These are phyloP conservation scores for Danio choprae DNA, from an alignment of 2,797 vertebrate genomes.

Conservation along the genomic window DNA sequence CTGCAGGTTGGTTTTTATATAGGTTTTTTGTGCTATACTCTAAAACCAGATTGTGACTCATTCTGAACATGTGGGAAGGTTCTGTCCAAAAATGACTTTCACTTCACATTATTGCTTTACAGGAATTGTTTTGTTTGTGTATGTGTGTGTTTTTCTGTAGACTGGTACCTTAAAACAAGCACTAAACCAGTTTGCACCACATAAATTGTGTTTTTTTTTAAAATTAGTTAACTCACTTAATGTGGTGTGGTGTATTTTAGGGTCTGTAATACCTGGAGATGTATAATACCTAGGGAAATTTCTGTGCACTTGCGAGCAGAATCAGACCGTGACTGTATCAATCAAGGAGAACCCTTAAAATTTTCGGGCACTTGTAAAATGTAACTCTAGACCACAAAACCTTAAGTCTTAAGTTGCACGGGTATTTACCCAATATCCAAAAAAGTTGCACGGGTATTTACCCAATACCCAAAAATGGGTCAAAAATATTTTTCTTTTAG, in stretches of 20 bases:
- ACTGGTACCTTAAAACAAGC: neutral
- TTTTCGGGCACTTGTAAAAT: neutral
- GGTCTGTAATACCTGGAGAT: neutral
- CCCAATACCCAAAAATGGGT: neutral
- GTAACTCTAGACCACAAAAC: too few species aligned
- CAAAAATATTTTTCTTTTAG: too few species aligned
- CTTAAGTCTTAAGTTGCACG: too few species aligned
- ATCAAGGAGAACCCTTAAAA: neutral
- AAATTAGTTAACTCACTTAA: neutral
- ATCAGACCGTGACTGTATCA: neutral
- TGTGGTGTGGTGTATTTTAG: neutral
- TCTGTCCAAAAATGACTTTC: neutral
- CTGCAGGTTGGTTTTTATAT: neutral
- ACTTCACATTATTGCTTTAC: neutral
- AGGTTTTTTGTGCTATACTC: neutral
- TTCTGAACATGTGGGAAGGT: neutral
- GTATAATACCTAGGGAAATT: neutral
- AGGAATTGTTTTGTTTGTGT: neutral
- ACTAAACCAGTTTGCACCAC: neutral
- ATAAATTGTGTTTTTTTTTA: neutral
- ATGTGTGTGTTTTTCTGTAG: neutral
- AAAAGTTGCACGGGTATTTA: neutral
- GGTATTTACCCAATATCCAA: neutral
- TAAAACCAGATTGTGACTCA: neutral
- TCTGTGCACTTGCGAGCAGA: neutral